A percentile compares a stretch with the other conserved stretches of the same genome.
Evolutionary conservation across 2,888 invertebrate genomes (phyloP).

Genomic region (Ornithoptera alexandrae): DNA sequence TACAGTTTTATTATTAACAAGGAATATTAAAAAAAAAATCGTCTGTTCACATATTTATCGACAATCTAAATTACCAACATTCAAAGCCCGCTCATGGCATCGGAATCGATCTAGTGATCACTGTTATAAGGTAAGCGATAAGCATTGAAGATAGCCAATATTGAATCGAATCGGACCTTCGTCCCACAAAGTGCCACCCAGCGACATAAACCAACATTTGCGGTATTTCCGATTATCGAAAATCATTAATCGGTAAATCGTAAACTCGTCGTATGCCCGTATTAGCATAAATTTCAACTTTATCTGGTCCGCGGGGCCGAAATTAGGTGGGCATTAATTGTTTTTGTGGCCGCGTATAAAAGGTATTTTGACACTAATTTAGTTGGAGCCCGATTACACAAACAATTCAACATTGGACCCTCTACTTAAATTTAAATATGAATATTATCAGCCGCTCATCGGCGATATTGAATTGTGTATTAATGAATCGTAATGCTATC

Average conservation of each 20-base stretch:
- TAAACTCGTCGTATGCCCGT: constrained; percentile 53
- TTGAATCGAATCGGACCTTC: constrained; percentile 12
- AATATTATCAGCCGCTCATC: constrained; percentile 13
- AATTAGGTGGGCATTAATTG: constrained; percentile 62
- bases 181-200: constrained; percentile 48
- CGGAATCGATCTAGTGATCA: no score
- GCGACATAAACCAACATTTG: constrained; percentile 50
- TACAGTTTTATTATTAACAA: no score
- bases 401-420: constrained; percentile 30
- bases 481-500: constrained; percentile 23
- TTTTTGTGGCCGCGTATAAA: constrained; percentile 47
- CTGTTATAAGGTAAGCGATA: no score
- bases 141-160: not conserved
- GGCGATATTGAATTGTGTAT: constrained; percentile 25
- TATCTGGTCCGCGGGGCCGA: constrained; percentile 57
- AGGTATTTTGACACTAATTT: constrained; percentile 31
- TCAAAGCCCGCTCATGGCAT: no score
- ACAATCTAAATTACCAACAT: no score
- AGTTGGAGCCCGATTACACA: constrained; percentile 16
- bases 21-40: no score
- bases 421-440: constrained; percentile 7
- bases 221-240: constrained; percentile 71
- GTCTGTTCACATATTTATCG: no score
- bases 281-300: constrained; percentile 70
- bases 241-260: constrained; percentile 56